Evolutionary conservation across 2,888 invertebrate genomes (phyloP).

Genomic region (Psylliodes chrysocephalus): DNA sequence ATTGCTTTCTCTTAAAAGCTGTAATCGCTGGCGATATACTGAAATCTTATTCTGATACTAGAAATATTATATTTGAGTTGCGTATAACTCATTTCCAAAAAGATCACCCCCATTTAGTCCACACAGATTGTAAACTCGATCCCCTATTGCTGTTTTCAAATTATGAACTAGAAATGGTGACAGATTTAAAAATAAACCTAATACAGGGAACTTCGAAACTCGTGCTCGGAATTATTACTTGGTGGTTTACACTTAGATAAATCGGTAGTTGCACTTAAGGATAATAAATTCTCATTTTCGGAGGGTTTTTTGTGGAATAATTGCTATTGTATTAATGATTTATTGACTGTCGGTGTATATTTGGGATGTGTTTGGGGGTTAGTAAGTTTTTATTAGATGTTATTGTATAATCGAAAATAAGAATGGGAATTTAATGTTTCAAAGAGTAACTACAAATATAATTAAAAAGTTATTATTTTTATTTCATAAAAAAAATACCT

Average conservation of each 20-base stretch:
- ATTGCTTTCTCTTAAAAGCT: no score
- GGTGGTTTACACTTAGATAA: conserved; percentile 31
- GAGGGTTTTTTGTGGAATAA: conserved; percentile 26
- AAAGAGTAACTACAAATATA: no score
- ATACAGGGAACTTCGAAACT: conserved; percentile 27
- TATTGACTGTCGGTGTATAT: conserved; percentile 18
- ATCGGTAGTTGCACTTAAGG: conserved; percentile 18
- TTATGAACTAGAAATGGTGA: conserved; percentile 20
- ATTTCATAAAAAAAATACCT: no score
- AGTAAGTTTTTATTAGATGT: not conserved
- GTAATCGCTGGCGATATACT: no score
- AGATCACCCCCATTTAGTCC: not conserved
- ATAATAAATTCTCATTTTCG: conserved; percentile 31
- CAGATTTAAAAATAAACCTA: conserved; percentile 29
- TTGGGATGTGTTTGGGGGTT: not conserved
- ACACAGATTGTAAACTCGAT: not conserved
- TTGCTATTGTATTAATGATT: conserved; percentile 34
- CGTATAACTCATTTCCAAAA: no score
- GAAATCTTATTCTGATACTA: no score
- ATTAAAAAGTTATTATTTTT: no score
- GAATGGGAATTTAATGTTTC: no score
- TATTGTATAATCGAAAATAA: no score
- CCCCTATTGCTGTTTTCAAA: conserved; percentile 17
- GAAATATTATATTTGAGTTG: no score
- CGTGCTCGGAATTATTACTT: conserved; percentile 31